A percentile compares a stretch with the other conserved stretches of the same genome.
Evolutionary conservation across 2,888 invertebrate species (phyloP).

Genomic region (Dinocampus coccinellae): DNA sequence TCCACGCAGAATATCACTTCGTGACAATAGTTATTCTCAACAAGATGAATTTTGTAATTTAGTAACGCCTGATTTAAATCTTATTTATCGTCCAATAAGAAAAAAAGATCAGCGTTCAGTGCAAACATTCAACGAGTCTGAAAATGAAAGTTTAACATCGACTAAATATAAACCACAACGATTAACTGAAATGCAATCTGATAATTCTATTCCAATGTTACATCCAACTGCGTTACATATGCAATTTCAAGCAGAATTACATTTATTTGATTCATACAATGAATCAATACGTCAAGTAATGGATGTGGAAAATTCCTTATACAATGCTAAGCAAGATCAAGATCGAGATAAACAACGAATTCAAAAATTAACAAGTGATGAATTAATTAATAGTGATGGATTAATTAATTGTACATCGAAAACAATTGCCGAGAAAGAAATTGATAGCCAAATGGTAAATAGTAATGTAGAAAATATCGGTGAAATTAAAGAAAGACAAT

Average conservation of each 20-base stretch:
- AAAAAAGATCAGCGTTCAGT: conserved; percentile 51
- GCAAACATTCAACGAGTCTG: conserved; percentile 19
- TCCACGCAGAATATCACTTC: conserved; percentile 62
- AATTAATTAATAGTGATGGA: neutral
- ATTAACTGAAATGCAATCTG: conserved; percentile 22
- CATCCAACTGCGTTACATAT: conserved; percentile 73
- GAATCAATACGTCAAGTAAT: conserved; percentile 73
- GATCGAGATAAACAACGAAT: conserved; percentile 51
- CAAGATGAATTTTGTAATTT: conserved; percentile 63
- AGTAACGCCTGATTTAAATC: conserved; percentile 62
- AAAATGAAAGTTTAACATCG: conserved; percentile 6
- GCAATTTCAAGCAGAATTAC: conserved; percentile 75
- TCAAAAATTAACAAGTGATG: conserved; percentile 50
- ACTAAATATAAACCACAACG: conserved; percentile 29
- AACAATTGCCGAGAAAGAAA: neutral
- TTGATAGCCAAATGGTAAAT: neutral
- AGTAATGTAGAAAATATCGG: conserved; percentile 30
- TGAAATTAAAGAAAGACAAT: conserved; percentile 45
- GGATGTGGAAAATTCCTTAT: conserved; percentile 71
- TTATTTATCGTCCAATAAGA: conserved; percentile 56
- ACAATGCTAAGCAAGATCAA: conserved; percentile 53
- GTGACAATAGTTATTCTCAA: conserved; percentile 59
- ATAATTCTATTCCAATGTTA: conserved; percentile 41
- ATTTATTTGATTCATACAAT: conserved; percentile 74
- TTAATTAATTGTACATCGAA: neutral